These are phyloP conservation scores for Phodopus roborovskii DNA, from an alignment of 2,113 vertebrate genomes.

Conservation along the genomic window DNA sequence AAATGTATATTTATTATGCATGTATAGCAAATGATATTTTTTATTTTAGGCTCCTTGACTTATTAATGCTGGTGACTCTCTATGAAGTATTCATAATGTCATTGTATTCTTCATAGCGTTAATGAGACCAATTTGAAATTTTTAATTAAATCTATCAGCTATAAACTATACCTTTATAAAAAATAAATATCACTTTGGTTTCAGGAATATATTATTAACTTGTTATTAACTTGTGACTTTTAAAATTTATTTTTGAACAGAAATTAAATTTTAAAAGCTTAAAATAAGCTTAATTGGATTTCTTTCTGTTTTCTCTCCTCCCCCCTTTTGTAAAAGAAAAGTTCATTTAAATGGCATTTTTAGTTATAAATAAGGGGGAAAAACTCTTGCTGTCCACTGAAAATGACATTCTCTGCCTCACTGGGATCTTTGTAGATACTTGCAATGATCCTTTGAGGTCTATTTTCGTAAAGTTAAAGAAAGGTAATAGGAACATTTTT, in stretches of 20 bases:
- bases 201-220: too few relatives aligned
- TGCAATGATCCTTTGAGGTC: neutral
- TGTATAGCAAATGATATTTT: neutral
- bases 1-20: neutral
- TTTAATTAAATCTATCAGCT: neutral
- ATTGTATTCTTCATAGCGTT: constrained; percentile 10
- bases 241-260: constrained; percentile 14
- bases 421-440: neutral
- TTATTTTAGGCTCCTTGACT: constrained; percentile 22
- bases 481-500: neutral
- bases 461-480: neutral
- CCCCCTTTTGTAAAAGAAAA: neutral
- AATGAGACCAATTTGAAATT: neutral
- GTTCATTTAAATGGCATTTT: neutral
- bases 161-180: neutral
- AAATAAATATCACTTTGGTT: neutral
- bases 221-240: neutral
- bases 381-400: neutral
- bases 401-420: neutral
- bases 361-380: neutral
- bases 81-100: constrained; percentile 11
- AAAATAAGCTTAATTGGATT: neutral
- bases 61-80: constrained; percentile 6
- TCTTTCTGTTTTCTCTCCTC: neutral
- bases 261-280: constrained; percentile 1